These are phyloP conservation scores for Drosophila robusta DNA, from an alignment of 2,888 invertebrate species.

Conservation along the genomic window DNA sequence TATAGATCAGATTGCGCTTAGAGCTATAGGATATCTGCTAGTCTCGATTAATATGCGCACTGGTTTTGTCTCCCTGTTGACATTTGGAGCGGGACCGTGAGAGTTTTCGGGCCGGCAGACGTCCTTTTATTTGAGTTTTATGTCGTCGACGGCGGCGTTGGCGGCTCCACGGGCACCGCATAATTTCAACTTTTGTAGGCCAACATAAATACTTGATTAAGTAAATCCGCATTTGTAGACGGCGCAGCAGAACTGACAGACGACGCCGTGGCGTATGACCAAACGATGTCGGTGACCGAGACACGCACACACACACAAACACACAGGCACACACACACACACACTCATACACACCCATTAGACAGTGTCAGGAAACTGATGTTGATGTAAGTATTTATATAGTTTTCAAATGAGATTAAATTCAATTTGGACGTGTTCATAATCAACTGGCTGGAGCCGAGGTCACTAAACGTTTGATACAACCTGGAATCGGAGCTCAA, in stretches of 20 bases:
- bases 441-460: not conserved
- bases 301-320: not conserved
- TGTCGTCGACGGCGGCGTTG: conserved; percentile 9
- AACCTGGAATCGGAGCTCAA: too few relatives aligned
- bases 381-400: conserved; percentile 50
- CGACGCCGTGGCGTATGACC: conserved; percentile 20
- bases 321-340: not conserved
- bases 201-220: conserved; percentile 66
- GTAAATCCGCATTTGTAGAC: conserved; percentile 63
- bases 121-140: conserved; percentile 43
- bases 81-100: conserved; percentile 16
- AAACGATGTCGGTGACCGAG: not conserved
- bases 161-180: conserved; percentile 35
- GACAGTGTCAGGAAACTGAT: conserved; percentile 8
- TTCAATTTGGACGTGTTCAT: conserved; percentile 21
- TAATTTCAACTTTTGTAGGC: conserved; percentile 58
- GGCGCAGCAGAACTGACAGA: conserved; percentile 35
- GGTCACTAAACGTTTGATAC: not conserved
- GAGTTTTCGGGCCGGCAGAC: conserved; percentile 9
- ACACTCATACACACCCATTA: not conserved
- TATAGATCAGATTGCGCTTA: not conserved
- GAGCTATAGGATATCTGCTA: not conserved
- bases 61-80: conserved; percentile 30
- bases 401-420: conserved; percentile 46
- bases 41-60: conserved; percentile 9